These are phyloP conservation scores for Drosophila grimshawi DNA, from an alignment of 1,140 invertebrate species.

Conservation along the genomic window DNA sequence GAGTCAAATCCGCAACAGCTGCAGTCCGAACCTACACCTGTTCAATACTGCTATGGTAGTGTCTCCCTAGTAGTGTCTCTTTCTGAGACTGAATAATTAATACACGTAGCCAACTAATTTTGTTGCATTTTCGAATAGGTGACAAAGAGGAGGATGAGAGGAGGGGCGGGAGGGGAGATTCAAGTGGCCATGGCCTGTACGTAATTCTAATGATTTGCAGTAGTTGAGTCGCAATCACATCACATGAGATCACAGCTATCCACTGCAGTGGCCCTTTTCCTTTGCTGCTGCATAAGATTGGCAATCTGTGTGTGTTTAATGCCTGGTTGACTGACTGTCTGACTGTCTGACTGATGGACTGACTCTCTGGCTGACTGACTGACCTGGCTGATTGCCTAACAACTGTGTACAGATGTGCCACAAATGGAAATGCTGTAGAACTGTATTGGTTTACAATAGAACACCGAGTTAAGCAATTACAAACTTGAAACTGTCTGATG, in stretches of 20 bases:
- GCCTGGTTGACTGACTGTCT: not conserved
- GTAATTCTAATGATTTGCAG: constrained; percentile 75
- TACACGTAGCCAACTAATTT: constrained; percentile 66
- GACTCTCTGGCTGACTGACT: not conserved
- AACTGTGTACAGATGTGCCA: constrained; percentile 12
- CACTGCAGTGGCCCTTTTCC: constrained; percentile 45
- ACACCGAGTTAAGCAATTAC: constrained; percentile 18
- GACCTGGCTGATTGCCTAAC: not conserved
- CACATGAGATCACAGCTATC: constrained; percentile 4
- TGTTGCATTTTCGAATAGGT: constrained; percentile 33
- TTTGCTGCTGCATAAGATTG: constrained; percentile 2
- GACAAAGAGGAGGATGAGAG: not conserved
- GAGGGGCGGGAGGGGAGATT: not conserved
- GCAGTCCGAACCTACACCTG: constrained; percentile 57
- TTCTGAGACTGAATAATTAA: constrained; percentile 61
- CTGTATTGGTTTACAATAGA: constrained; percentile 2
- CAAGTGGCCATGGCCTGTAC: constrained; percentile 55
- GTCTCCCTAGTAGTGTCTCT: constrained; percentile 9
- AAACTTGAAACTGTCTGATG: constrained; percentile 38
- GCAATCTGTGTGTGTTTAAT: constrained; percentile 5
- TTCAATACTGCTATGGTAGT: constrained; percentile 4
- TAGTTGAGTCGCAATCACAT: constrained; percentile 48
- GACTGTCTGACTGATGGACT: not conserved
- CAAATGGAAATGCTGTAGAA: constrained; percentile 29
- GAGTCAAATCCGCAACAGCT: constrained; percentile 15